These are phyloP conservation scores for Pharmacophagus antenor DNA, from an alignment of 2,888 invertebrate species.

Conservation along the genomic window DNA sequence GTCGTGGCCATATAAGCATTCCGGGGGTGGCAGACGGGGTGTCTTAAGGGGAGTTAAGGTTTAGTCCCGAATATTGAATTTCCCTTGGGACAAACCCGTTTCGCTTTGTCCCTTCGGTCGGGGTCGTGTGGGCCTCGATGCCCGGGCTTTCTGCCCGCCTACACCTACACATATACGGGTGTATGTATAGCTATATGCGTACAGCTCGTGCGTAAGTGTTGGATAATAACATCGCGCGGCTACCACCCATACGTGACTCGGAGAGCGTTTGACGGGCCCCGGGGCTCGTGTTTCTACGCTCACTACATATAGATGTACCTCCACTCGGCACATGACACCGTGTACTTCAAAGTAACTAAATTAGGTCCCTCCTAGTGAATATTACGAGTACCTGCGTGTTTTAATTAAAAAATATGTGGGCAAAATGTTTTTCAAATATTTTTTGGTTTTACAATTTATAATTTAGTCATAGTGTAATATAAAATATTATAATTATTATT, in stretches of 20 bases:
- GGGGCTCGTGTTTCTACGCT: slow-evolving; percentile 57
- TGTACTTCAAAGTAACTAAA: slow-evolving; percentile 71
- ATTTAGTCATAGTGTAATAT: too few relatives aligned
- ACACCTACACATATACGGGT: slow-evolving; percentile 37
- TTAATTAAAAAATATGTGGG: slow-evolving; percentile 34
- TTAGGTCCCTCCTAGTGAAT: slow-evolving; percentile 73
- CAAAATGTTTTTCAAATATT: slow-evolving; percentile 4
- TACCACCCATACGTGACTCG: slow-evolving; percentile 75
- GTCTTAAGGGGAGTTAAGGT: slow-evolving; percentile 81
- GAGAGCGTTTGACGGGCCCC: slow-evolving; percentile 73
- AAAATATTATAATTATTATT: too few relatives aligned
- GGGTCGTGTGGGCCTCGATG: slow-evolving; percentile 78
- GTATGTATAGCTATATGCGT: slow-evolving; percentile 45
- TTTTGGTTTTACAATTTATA: too few relatives aligned
- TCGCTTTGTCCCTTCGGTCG: slow-evolving; percentile 79
- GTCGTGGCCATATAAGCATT: slow-evolving; percentile 82
- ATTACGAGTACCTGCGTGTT: slow-evolving; percentile 35
- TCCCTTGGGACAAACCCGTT: slow-evolving; percentile 82
- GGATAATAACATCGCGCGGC: slow-evolving; percentile 77
- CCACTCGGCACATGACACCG: slow-evolving; percentile 63
- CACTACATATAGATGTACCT: slow-evolving; percentile 46
- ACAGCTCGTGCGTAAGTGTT: slow-evolving; percentile 73
- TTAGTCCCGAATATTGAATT: slow-evolving; percentile 83
- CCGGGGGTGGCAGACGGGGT: slow-evolving; percentile 77
- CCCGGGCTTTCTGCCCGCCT: slow-evolving; percentile 65